Percentiles rank a stretch among this genome's conserved stretches.
Conservation (phyloP, 2,888 invertebrate genomes). For the Acleris sparsana region DNA sequence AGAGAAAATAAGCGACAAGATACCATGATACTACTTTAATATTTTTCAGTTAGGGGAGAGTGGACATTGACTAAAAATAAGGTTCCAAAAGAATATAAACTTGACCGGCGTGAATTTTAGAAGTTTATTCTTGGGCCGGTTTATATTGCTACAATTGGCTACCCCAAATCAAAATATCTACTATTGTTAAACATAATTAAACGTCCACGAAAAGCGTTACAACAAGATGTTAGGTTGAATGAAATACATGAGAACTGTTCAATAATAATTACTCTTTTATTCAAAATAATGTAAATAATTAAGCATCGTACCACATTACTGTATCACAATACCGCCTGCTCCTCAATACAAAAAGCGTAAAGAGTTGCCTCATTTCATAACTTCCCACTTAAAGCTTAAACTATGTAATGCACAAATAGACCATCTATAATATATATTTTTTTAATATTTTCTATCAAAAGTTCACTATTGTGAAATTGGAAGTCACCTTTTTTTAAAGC, state of each 20-base stretch:
- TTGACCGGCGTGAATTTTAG: neutral
- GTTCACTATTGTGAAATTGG: no score
- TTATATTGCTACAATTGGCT: neutral
- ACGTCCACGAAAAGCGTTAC: slow-evolving; percentile 38
- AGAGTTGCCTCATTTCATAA: slow-evolving; percentile 58
- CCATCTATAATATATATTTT: neutral
- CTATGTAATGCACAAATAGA: slow-evolving; percentile 1
- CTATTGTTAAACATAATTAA: slow-evolving; percentile 44
- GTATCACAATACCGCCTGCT: slow-evolving; percentile 76
- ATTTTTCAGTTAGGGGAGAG: no score
- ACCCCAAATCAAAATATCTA: neutral
- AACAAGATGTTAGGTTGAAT: slow-evolving; percentile 60
- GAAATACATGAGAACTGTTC: slow-evolving; percentile 68
- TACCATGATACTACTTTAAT: no score
- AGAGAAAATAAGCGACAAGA: no score
- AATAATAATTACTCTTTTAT: slow-evolving; percentile 75
- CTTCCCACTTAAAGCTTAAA: slow-evolving; percentile 40
- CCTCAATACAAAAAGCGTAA: slow-evolving; percentile 60
- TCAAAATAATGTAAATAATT: slow-evolving; percentile 71
- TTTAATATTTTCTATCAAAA: no score
- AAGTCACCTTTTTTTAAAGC: neutral
- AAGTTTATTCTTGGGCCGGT: neutral
- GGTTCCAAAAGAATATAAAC: no score
- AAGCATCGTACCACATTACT: slow-evolving; percentile 74
- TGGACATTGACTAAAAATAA: no score